Conservation (phyloP, 1,140 invertebrate species). For the Orchestia grillus region DNA sequence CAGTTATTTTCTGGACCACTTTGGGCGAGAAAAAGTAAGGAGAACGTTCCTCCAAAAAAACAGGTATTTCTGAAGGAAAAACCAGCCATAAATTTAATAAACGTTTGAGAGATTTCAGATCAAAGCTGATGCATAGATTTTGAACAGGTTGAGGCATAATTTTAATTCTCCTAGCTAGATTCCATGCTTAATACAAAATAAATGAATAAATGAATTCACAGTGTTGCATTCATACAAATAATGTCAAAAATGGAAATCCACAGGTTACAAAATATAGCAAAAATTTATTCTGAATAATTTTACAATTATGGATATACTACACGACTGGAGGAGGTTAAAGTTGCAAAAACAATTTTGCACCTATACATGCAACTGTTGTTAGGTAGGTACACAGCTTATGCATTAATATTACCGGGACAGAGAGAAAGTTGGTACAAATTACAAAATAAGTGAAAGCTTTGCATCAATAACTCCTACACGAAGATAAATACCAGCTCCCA, state of each 20-base stretch:
- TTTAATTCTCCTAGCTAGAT: neutral
- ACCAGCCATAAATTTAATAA: neutral
- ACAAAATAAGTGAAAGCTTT: too few relatives aligned
- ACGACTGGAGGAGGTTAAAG: too few relatives aligned
- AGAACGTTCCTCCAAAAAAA: neutral
- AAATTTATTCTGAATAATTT: neutral
- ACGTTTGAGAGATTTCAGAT: neutral
- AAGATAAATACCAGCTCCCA: neutral
- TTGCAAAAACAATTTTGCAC: too few relatives aligned
- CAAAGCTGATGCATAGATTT: neutral
- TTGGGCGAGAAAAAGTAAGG: neutral
- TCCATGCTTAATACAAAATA: neutral
- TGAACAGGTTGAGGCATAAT: neutral
- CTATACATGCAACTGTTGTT: too few relatives aligned
- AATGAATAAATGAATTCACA: too few relatives aligned
- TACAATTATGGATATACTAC: too few relatives aligned
- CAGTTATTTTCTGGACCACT: neutral
- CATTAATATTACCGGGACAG: neutral
- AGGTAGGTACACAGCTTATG: neutral
- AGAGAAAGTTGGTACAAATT: neutral
- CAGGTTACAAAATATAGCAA: too few relatives aligned
- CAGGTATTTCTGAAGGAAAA: neutral
- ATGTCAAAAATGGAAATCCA: neutral
- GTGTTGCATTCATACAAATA: too few relatives aligned
- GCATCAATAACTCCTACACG: neutral